phyloP scores from a whole-genome alignment of 2,888 invertebrate species.

The Agriotes lineatus region DNA sequence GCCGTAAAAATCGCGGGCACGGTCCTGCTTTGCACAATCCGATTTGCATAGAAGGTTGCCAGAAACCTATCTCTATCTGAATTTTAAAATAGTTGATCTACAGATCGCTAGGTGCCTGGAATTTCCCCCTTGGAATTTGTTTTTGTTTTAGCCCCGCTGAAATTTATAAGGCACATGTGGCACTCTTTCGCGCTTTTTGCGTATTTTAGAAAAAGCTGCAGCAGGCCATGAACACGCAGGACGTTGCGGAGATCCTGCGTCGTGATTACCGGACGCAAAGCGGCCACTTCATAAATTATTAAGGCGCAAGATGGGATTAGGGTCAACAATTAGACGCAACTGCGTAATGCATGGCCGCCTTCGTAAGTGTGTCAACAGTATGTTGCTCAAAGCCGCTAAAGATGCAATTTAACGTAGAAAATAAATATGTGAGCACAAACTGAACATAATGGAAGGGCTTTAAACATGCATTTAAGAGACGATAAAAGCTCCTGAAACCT shows the following conservation, averaged over 20 bases:
- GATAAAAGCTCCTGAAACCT: too few relatives aligned
- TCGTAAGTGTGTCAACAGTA: slow-evolving; percentile 9
- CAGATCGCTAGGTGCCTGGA: slow-evolving; percentile 38
- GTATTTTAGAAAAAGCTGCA: too few relatives aligned
- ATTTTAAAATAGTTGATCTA: slow-evolving; percentile 48
- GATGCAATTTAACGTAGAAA: too few relatives aligned
- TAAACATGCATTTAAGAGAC: too few relatives aligned
- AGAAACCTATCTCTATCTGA: slow-evolving; percentile 42
- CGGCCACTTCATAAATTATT: slow-evolving; percentile 12
- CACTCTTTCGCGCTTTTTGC: slow-evolving; percentile 13
- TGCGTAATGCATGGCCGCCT: not conserved
- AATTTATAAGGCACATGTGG: slow-evolving; percentile 36
- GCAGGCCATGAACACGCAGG: too few relatives aligned
- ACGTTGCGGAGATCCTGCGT: too few relatives aligned
- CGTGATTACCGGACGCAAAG: too few relatives aligned
- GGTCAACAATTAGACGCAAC: slow-evolving; percentile 8
- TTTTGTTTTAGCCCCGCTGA: slow-evolving; percentile 38
- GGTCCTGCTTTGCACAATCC: slow-evolving; percentile 26
- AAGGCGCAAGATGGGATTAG: not conserved
- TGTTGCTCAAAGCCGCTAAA: not conserved
- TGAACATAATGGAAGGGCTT: too few relatives aligned
- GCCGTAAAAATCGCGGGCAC: not conserved
- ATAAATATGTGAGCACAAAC: too few relatives aligned
- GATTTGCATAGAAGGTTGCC: slow-evolving; percentile 45
- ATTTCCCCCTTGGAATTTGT: slow-evolving; percentile 44